A percentile compares a stretch with the other conserved stretches of the same genome.
These are phyloP conservation scores for Cacoxenus indagator DNA, from an alignment of 2,888 invertebrate genomes.

Conservation along the genomic window DNA sequence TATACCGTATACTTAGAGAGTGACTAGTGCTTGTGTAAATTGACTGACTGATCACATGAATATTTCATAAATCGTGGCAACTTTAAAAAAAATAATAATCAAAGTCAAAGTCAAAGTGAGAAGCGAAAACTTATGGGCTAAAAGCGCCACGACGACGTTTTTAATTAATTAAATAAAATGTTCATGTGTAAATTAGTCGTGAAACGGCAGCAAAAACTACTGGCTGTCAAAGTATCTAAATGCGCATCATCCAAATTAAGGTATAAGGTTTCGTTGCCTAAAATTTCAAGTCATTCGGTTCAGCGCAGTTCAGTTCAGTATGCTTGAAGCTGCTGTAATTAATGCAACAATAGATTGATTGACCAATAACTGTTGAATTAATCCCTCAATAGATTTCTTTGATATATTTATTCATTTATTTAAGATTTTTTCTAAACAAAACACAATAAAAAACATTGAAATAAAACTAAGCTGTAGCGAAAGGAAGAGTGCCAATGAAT, in stretches of 20 bases:
- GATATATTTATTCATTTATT: neutral
- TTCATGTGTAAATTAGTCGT: slow-evolving; percentile 11
- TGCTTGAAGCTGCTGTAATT: neutral
- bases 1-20: neutral
- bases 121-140: neutral
- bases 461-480: neutral
- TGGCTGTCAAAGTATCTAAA: neutral
- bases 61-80: slow-evolving; percentile 15
- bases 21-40: neutral
- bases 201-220: neutral
- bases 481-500: slow-evolving; percentile 47
- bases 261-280: neutral
- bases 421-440: neutral
- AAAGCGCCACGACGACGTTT: slow-evolving; percentile 10
- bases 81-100: neutral
- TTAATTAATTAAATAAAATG: slow-evolving; percentile 21
- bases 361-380: slow-evolving; percentile 6
- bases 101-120: neutral
- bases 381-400: no score
- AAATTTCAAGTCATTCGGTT: slow-evolving; percentile 7
- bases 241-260: neutral
- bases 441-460: neutral
- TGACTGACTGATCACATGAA: slow-evolving; percentile 11
- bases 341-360: neutral
- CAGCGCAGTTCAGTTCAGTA: neutral